Base-by-base conservation (phyloP, 2,797 vertebrate genomes). In the Gadopsis marmoratus region DNA sequence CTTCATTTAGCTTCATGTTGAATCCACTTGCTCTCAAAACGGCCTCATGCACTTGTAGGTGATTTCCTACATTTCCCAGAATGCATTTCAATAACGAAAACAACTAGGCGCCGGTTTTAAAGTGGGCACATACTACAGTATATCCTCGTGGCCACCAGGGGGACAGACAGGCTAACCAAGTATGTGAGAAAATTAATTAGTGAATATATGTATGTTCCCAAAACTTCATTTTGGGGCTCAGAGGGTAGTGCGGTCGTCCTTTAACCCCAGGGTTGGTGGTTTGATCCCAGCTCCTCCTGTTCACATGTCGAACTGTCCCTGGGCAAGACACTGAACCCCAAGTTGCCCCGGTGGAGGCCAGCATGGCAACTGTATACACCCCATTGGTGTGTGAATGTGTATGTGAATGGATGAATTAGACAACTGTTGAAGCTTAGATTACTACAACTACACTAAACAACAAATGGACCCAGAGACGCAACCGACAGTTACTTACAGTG, bases 381-480 rank as follows among this genome's bases (percentile, higher is more conserved):
- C 26, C 26, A 26, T 26, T 2, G 26, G 26, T 26, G 26, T 26
- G 26, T 26, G 26, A 26, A 26, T 26, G 26, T 26, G 26, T 26
- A 26, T 26, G 26, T 26, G 26, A 26, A 26, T 26, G 26, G 26
- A 26, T 26, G 26, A 26, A 26, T 26, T 26, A 26, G 26, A 26
- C 26, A 2, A 26, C 26, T 26, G 26, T 26, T 26, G 26, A 26
- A 26, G 26, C 26, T 26, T 26, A 26, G 26, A 26, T 26, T 26
- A 26, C 2, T 16, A 51, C 29, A 61, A 54, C 59, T 39, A 11
- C 39, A 62, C 53, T 26, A 19, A 50, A 56, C 21, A 37, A 67
- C 17, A 48, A 58, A 63, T 13, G 17, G 71, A 51, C 41, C 59
- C 45, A 81, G 21, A 63, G 26, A 50, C 53, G 64, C 23, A 67